These are phyloP conservation scores for Tragelaphus strepsiceros DNA, from an alignment of 2,113 vertebrate genomes.

Conservation along the genomic window DNA sequence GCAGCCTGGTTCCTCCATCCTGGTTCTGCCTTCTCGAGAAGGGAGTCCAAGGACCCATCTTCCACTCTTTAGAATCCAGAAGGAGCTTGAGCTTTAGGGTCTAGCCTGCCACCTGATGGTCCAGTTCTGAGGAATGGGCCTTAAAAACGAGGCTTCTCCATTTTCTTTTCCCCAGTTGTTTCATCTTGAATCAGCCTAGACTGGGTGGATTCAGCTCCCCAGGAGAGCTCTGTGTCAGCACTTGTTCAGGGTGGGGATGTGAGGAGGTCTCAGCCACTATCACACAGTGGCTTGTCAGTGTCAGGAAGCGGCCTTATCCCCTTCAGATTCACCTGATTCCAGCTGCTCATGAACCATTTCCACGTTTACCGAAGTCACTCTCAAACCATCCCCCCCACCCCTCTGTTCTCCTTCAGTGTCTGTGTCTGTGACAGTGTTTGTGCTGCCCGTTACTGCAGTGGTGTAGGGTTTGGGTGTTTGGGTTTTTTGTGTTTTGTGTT, in stretches of 20 bases:
- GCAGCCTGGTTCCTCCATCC: not conserved
- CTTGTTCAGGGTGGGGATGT: not conserved
- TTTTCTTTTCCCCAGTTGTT: not conserved
- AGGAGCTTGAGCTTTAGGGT: not conserved
- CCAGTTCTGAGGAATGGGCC: not conserved
- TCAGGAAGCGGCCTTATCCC: not conserved
- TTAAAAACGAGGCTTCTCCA: not conserved
- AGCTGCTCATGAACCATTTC: conserved; percentile 12
- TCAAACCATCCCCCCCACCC: not conserved
- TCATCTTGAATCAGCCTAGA: not conserved
- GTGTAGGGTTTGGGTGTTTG: conserved; percentile 31
- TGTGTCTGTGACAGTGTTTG: conserved; percentile 64
- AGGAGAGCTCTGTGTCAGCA: not conserved
- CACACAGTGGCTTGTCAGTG: conserved; percentile 50
- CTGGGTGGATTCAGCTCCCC: not conserved
- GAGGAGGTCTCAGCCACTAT: conserved; percentile 56
- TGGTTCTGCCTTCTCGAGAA: not conserved
- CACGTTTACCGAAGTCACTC: not conserved
- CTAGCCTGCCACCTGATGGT: not conserved
- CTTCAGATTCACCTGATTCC: not conserved
- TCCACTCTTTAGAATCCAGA: not conserved
- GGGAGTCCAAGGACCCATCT: not conserved
- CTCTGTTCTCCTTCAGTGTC: conserved; percentile 31
- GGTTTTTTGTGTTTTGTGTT: not conserved
- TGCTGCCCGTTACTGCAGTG: conserved; percentile 56